Evolutionary conservation across 2,888 invertebrate genomes (phyloP), one percentile per base, ranked within the genome.

Genomic region (Heliothis peltigera): DNA sequence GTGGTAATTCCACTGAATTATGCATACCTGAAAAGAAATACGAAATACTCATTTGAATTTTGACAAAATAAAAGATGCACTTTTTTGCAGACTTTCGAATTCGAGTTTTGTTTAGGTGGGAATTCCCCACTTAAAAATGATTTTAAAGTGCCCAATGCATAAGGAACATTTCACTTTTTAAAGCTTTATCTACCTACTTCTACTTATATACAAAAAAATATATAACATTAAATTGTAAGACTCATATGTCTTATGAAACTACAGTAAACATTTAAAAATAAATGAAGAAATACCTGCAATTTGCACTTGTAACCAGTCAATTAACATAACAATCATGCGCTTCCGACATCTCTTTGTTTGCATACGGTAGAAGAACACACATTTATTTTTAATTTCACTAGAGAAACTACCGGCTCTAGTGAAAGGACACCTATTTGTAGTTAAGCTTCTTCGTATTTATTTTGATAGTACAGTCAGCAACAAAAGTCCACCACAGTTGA

Each of bases 351-450:
- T 39, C 19, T 64, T 72, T 53, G 52, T 64, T 55, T 66, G 49
- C 35, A 32, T 64, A 63, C 46, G 47, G 58, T 49, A 39, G 17
- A 51, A 43, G 46, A 72, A 49, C 19, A 42, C 32, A 35, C 21
- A 42, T 25, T 64, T 60, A 39, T 51, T 74, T 78, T 78, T 64
- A 69, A 64, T 65, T 71, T 58, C 55, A 47, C 25, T 44, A 44
- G 39, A 43, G 54, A 68, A 79, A 64, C 28, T 79, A 79, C 79
- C 79, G 77, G 69, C 35, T 28, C 2, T 49, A 32, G 77, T 75
- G 77, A 80, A 74, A 80, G 81, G 79, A 75, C 70, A 61, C 59
- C 55, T 68, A 43, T 63, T n/a, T 8, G 25, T 47, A 18, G 43
- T 64, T 58, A 32, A 32, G 32, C 32, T 32, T 32, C 1, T 25